Conservation (phyloP, 1,140 invertebrate species). For the Drosophila pallidifrons region DNA sequence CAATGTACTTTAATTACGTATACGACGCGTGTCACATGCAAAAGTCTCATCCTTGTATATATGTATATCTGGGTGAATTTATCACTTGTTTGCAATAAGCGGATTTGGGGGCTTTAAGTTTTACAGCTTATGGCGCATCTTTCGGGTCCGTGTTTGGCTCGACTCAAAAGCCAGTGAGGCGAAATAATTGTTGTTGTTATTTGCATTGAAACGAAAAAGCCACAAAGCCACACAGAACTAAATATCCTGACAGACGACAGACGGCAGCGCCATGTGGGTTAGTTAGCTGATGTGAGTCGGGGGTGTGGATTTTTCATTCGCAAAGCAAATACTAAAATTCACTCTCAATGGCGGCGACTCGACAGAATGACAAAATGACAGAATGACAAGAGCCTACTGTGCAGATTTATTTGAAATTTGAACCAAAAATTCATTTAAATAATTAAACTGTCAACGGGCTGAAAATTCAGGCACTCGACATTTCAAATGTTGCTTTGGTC, state of each 20-base stretch:
- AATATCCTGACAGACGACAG: slow-evolving; percentile 16
- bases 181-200: slow-evolving; percentile 35
- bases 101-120: slow-evolving; percentile 32
- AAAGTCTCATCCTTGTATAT: neutral
- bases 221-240: slow-evolving; percentile 32
- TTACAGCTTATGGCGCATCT: slow-evolving; percentile 21
- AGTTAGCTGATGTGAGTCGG: neutral
- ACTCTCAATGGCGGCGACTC: slow-evolving; percentile 1
- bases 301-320: slow-evolving; percentile 1
- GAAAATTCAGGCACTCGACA: neutral
- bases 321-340: slow-evolving; percentile 17
- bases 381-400: neutral
- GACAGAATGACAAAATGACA: neutral
- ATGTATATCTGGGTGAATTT: slow-evolving; percentile 28
- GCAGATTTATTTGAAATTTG: slow-evolving; percentile 38
- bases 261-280: neutral
- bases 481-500: slow-evolving; percentile 29
- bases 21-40: slow-evolving; percentile 22
- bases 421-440: slow-evolving; percentile 52
- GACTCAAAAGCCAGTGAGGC: slow-evolving; percentile 20
- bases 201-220: slow-evolving; percentile 36
- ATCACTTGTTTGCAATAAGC: slow-evolving; percentile 42
- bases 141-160: slow-evolving; percentile 1
- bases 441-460: slow-evolving; percentile 51
- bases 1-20: slow-evolving; percentile 42